Base-by-base conservation (phyloP, 2,113 vertebrate species). In the Otolemur garnettii region DNA sequence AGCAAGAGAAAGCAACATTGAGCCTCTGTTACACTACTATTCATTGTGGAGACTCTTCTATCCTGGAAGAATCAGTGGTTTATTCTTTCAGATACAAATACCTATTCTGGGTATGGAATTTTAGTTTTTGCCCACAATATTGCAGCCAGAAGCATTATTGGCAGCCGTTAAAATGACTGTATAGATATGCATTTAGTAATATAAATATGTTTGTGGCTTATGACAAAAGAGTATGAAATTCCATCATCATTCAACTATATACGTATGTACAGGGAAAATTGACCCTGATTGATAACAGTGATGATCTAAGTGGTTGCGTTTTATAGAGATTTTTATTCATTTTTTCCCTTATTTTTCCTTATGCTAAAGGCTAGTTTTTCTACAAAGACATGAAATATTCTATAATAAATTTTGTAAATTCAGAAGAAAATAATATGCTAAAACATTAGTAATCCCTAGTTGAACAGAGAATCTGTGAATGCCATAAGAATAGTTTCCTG, bases 31-130 rank as follows among this genome's bases (percentile, higher is more conserved):
- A 17, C 5, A 22, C 45, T 30, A 77, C 2, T 57, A 30, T 28
- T 69, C 11, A 18, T 89, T 7, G 15, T 15, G 60, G 83, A 89
- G n/a, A 69, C 18, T 21, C 4, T 60, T 35, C 30, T 30, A 57
- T 57, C 19, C 42, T 66, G 42, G 53, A 94, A 93, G 15, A 75
- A 83, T 1, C 7, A 74, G 74, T 45, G 28, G 33, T 80, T 50
- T 93, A 88, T 75, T 91, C 13, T 74, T 4, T 91, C n/a, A 94
- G 50, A 18, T 38, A 80, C n/a, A 87, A 92, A 87, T 22, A 66
- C 2, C n/a, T 80, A 28, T 45, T 90, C 12, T 82, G 24, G 3
- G 24, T 53, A 77, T 59, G 57, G 7, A 22, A 80, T 95, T 95
- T 88, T 60, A 66, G 91, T 95, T 82, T 33, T 86, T 95, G 18